Conservation (phyloP, 30 jellyfish, hydroid and myxozoan species). For the Nemopilema nomurai region DNA sequence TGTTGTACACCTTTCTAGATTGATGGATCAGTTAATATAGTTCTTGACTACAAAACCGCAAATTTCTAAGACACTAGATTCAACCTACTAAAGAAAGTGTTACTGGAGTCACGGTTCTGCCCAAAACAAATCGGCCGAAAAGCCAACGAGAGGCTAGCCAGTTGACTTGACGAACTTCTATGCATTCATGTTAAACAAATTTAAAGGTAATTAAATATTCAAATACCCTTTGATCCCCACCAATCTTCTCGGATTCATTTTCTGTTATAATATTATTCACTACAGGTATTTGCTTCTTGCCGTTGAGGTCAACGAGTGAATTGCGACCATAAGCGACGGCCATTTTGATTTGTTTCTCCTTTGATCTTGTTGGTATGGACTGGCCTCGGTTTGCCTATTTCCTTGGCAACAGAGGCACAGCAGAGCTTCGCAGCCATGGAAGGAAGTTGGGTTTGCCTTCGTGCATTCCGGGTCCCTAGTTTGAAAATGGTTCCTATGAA, state of each 20-base stretch:
- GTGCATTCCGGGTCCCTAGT: too few species aligned
- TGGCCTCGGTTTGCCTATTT: constrained; percentile 29
- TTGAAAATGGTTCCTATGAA: too few species aligned
- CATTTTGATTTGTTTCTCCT: constrained; percentile 29
- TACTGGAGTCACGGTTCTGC: too few species aligned
- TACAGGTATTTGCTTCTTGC: constrained; percentile 36
- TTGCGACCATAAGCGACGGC: constrained; percentile 36
- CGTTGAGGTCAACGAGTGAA: neutral
- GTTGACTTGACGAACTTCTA: too few species aligned
- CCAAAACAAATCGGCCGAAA: too few species aligned
- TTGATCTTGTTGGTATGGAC: neutral
- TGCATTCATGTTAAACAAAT: neutral
- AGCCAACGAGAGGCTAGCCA: too few species aligned
- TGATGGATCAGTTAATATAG: too few species aligned
- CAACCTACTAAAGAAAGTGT: too few species aligned
- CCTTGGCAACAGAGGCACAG: constrained; percentile 42
- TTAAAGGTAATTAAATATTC: neutral
- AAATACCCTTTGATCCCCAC: constrained; percentile 11
- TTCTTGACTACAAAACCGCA: too few species aligned
- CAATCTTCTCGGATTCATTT: constrained; percentile 14
- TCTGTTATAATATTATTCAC: constrained; percentile 40
- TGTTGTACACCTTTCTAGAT: too few species aligned
- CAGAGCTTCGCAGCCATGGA: neutral
- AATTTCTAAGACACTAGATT: too few species aligned
- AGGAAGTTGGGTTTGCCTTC: too few species aligned